These are phyloP conservation scores for Spatulosminthurus flaviceps DNA, from an alignment of 2,888 invertebrate genomes.

Conservation along the genomic window DNA sequence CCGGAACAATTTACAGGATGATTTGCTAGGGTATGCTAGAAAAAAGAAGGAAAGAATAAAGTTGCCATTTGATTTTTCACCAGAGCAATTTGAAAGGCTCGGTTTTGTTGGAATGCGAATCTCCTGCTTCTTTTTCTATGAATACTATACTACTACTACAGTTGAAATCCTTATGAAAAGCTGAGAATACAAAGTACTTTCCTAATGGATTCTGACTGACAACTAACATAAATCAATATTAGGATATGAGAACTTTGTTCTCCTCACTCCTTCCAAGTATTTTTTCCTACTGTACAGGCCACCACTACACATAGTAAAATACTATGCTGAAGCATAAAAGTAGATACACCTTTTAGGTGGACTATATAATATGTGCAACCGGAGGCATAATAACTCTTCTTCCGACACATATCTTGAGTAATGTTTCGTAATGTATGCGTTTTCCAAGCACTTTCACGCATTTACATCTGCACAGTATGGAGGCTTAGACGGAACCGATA, in stretches of 20 bases:
- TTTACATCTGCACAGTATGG: too few species aligned
- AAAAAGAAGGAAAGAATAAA: neutral
- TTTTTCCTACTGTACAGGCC: neutral
- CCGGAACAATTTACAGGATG: neutral
- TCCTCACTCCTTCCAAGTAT: neutral
- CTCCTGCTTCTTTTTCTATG: neutral
- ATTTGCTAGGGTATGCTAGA: neutral
- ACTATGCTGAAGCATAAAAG: too few species aligned
- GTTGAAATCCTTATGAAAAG: conserved; percentile 20
- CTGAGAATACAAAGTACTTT: conserved; percentile 43
- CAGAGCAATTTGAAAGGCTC: neutral
- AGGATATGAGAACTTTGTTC: conserved; percentile 24
- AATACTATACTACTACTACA: too few species aligned
- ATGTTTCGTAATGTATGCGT: too few species aligned
- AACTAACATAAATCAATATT: conserved; percentile 62
- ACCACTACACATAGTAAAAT: neutral
- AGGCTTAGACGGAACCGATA: neutral
- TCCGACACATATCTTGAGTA: too few species aligned
- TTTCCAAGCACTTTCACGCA: too few species aligned
- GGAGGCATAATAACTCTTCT: too few species aligned
- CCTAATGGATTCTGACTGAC: conserved; percentile 61
- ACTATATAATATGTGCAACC: too few species aligned
- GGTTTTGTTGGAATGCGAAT: too few species aligned
- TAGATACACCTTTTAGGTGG: too few species aligned
- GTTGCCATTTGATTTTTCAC: neutral